Evolutionary conservation across 2,888 invertebrate species (phyloP).

Genomic region (Agrochola lychnidis): DNA sequence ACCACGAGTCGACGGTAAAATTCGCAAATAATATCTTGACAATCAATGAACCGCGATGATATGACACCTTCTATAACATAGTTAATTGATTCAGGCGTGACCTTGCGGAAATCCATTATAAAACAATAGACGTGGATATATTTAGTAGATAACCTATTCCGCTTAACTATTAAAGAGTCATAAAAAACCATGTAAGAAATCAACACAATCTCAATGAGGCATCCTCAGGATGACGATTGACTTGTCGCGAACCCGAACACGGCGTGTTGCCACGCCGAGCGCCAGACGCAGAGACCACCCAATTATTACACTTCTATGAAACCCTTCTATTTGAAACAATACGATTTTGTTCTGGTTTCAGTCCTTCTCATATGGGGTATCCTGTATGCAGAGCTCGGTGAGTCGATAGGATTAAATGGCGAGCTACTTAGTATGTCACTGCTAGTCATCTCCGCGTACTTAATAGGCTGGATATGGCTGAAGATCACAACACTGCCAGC

Average conservation of each 20-base stretch:
- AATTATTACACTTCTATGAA: too few species aligned
- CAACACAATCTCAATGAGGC: too few species aligned
- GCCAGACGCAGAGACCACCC: too few species aligned
- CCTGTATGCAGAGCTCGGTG: slow-evolving; percentile 92
- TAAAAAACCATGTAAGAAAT: too few species aligned
- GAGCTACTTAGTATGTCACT: slow-evolving; percentile 92
- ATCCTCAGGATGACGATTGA: too few species aligned
- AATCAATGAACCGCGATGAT: background rate
- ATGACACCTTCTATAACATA: background rate
- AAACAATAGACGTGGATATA: too few species aligned
- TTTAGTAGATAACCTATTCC: too few species aligned
- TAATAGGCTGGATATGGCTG: slow-evolving; percentile 93
- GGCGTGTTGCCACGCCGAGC: too few species aligned
- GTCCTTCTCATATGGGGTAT: slow-evolving; percentile 93
- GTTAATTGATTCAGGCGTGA: too few species aligned
- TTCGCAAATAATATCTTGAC: background rate
- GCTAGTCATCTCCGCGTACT: slow-evolving; percentile 92
- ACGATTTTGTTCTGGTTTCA: slow-evolving; percentile 65
- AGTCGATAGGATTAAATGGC: slow-evolving; percentile 92
- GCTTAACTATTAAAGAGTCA: too few species aligned
- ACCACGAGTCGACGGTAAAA: background rate
- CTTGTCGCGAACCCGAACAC: too few species aligned
- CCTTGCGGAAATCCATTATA: too few species aligned
- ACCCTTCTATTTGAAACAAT: background rate
- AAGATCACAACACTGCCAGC: slow-evolving; percentile 93